A percentile compares a stretch with the other conserved stretches of the same genome.
Conservation (phyloP, 2,797 vertebrate genomes). For the Erithacus rubecula region DNA sequence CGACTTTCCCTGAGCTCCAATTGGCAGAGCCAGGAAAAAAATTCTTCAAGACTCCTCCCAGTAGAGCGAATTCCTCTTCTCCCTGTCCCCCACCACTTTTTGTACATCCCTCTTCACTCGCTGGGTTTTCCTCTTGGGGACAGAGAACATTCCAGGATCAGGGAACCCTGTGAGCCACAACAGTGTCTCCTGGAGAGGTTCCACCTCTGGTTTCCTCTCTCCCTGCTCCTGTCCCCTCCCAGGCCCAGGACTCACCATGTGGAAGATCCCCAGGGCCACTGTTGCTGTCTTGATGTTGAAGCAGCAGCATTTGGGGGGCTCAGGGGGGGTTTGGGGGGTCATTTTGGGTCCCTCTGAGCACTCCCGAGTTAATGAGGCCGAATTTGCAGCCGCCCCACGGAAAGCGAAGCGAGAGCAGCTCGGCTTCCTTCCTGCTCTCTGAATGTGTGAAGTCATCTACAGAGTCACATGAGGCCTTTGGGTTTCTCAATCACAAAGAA, state of each 20-base stretch:
- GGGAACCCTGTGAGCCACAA: neutral
- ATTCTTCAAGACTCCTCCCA: neutral
- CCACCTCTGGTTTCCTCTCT: neutral
- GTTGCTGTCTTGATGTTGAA: slow-evolving; percentile 66
- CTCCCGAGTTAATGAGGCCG: neutral
- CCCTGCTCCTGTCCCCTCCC: neutral
- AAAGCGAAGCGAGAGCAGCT: neutral
- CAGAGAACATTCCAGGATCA: neutral
- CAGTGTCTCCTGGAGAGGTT: neutral
- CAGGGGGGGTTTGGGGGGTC: neutral
- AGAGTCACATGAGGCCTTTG: slow-evolving; percentile 55
- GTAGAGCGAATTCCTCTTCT: accelerated
- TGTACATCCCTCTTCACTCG: neutral
- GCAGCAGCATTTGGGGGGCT: slow-evolving; percentile 66
- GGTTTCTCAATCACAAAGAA: slow-evolving; percentile 11
- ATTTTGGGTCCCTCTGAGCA: slow-evolving; percentile 4
- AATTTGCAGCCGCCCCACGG: neutral
- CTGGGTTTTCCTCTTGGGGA: neutral
- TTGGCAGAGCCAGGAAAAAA: neutral
- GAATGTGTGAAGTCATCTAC: slow-evolving; percentile 56
- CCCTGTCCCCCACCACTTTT: neutral
- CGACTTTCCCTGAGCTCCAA: neutral
- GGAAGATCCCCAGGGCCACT: slow-evolving; percentile 68
- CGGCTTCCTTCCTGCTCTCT: slow-evolving; percentile 59
- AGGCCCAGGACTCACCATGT: slow-evolving; percentile 68